These are phyloP conservation scores for Smutsia temminckii DNA, from an alignment of 2,797 vertebrate genomes.

Conservation along the genomic window DNA sequence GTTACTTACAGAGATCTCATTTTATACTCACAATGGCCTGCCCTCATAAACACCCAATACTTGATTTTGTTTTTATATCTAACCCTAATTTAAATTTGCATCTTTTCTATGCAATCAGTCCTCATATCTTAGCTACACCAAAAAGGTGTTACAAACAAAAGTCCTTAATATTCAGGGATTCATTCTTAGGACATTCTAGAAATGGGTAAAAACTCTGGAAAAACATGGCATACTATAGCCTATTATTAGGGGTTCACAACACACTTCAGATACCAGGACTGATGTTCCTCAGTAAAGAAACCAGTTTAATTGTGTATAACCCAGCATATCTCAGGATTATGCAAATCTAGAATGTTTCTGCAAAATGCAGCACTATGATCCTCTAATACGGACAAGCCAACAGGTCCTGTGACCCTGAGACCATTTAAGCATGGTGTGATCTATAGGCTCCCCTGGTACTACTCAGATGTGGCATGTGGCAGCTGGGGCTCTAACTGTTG, in stretches of 20 bases:
- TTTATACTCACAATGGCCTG: not conserved
- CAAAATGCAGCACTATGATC: not conserved
- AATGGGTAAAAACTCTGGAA: not conserved
- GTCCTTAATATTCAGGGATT: not conserved
- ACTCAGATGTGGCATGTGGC: not conserved
- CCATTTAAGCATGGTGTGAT: not conserved
- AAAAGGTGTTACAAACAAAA: not conserved
- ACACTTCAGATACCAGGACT: not conserved
- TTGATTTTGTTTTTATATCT: not conserved
- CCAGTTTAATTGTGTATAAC: not conserved
- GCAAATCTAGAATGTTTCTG: not conserved
- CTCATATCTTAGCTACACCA: not conserved
- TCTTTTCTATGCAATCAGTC: not conserved
- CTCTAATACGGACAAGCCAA: not conserved
- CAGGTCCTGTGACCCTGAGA: not conserved
- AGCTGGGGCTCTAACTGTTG: not conserved
- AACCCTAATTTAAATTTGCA: not conserved
- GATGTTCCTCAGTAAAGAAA: not conserved
- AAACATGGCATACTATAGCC: not conserved
- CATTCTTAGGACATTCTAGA: not conserved
- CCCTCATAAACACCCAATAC: not conserved
- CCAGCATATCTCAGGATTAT: not conserved
- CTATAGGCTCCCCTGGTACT: not conserved
- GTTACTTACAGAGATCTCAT: not conserved
- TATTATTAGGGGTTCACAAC: not conserved